A percentile compares a stretch with the other conserved stretches of the same genome.
These are phyloP conservation scores for Seriola quinqueradiata DNA, from an alignment of 2,113 vertebrate genomes.

Conservation along the genomic window DNA sequence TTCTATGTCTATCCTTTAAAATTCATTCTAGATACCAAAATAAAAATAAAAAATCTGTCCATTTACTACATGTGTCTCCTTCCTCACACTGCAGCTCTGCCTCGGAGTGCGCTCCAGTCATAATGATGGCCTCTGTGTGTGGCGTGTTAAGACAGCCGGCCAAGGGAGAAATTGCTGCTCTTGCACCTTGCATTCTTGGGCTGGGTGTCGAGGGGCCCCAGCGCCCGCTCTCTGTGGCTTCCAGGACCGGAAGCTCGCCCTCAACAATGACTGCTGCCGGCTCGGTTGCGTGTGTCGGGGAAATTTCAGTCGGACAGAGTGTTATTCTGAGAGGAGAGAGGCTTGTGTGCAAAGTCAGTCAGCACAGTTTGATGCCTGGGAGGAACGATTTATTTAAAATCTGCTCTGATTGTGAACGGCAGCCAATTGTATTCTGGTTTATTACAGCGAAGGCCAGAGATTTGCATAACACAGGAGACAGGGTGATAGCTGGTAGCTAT, in stretches of 20 bases:
- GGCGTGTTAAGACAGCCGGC: constrained; percentile 64
- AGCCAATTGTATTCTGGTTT: not conserved
- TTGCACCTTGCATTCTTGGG: constrained; percentile 80
- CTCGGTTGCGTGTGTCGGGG: constrained; percentile 35
- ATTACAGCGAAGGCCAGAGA: not conserved
- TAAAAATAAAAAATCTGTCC: constrained; percentile 4
- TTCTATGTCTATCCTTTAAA: not conserved
- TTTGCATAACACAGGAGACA: not conserved
- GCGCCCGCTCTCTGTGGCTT: constrained; percentile 29
- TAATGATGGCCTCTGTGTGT: constrained; percentile 73
- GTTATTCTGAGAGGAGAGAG: constrained; percentile 22
- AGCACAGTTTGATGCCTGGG: constrained; percentile 7
- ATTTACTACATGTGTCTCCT: not conserved
- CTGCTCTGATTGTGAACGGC: constrained; percentile 4
- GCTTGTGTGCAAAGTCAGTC: constrained; percentile 20
- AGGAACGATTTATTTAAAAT: constrained; percentile 7
- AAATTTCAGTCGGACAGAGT: constrained; percentile 43
- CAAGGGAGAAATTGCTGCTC: constrained; percentile 74
- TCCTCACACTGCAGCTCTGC: not conserved
- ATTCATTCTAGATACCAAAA: not conserved
- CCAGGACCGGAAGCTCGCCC: constrained; percentile 27
- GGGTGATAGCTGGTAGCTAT: not conserved
- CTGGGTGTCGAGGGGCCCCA: constrained; percentile 25
- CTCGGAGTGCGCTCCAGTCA: constrained; percentile 29
- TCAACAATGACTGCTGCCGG: constrained; percentile 29